Percentiles rank a stretch among this genome's conserved stretches.
Evolutionary conservation across 2,113 vertebrate genomes (phyloP).

Genomic region (Callopanchax toddi): DNA sequence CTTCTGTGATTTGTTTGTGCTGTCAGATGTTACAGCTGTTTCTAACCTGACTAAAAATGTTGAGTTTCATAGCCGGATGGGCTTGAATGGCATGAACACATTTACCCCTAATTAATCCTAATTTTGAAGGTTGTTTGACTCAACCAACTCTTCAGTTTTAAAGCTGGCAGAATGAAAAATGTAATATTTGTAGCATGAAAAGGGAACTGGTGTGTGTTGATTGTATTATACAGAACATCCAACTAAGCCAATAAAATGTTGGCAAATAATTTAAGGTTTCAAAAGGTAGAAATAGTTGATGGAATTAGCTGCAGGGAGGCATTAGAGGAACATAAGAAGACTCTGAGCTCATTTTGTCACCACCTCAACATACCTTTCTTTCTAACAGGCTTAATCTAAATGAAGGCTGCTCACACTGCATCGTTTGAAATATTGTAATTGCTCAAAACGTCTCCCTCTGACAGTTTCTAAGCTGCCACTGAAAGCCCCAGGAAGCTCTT

Average conservation of each 20-base stretch:
- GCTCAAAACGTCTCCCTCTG: constrained; percentile 11
- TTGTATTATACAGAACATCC: constrained; percentile 4
- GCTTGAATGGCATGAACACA: no score
- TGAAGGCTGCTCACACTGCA: background rate
- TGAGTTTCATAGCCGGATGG: no score
- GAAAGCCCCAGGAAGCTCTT: constrained; percentile 30
- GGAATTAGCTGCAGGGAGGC: background rate
- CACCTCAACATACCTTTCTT: background rate
- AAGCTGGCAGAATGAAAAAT: no score
- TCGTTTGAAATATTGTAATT: constrained; percentile 8
- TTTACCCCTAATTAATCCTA: background rate
- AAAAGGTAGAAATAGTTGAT: constrained; percentile 8
- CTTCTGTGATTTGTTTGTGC: background rate
- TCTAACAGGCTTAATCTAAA: constrained; percentile 6
- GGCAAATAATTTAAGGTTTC: background rate
- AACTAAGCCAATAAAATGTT: constrained; percentile 1
- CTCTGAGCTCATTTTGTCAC: background rate
- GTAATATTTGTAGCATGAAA: no score
- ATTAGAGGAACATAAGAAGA: constrained; percentile 1
- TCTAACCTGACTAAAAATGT: background rate
- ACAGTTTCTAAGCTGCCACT: constrained; percentile 6
- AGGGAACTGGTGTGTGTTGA: background rate
- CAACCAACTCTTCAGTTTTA: no score
- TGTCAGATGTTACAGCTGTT: background rate
- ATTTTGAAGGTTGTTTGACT: background rate